These are phyloP conservation scores for Stomorhina lunata DNA, from an alignment of 2,888 invertebrate genomes.

Conservation along the genomic window DNA sequence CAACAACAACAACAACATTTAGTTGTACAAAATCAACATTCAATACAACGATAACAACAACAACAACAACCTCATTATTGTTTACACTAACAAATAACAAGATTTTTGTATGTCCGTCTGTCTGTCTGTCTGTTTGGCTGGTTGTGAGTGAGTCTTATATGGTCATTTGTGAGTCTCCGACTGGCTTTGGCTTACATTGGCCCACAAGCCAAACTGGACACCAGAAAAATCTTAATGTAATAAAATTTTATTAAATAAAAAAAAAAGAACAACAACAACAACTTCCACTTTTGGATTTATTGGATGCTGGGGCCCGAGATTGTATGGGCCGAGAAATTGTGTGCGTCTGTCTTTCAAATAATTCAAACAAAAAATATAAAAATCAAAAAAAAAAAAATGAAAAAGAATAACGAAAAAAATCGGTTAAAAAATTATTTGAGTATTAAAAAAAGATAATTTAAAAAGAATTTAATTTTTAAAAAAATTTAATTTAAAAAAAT, in stretches of 20 bases:
- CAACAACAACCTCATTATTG: constrained; percentile 13
- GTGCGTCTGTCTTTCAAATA: too few species aligned
- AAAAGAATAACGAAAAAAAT: too few species aligned
- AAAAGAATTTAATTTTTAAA: not conserved
- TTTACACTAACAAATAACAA: constrained; percentile 39
- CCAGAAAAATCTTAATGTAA: constrained; percentile 55
- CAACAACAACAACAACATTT: constrained; percentile 43
- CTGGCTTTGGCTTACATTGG: constrained; percentile 61
- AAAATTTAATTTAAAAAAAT: not conserved
- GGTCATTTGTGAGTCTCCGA: constrained; percentile 58
- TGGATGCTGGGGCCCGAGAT: constrained; percentile 52
- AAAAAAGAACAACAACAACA: constrained; percentile 34
- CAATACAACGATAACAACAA: constrained; percentile 48
- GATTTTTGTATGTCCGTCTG: constrained; percentile 31
- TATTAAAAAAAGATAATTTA: constrained; percentile 15
- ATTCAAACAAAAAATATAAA: too few species aligned
- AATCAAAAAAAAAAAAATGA: too few species aligned
- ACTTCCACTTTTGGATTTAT: constrained; percentile 32
- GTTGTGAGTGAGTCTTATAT: constrained; percentile 58
- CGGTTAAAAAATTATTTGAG: too few species aligned
- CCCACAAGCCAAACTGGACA: constrained; percentile 66
- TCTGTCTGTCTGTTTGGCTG: not conserved
- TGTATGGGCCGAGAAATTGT: constrained; percentile 28
- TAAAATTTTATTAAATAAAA: constrained; percentile 27
- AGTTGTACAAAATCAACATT: constrained; percentile 57